Conservation (phyloP, 2,113 vertebrate species). For the Sarotherodon lohbergeri region DNA sequence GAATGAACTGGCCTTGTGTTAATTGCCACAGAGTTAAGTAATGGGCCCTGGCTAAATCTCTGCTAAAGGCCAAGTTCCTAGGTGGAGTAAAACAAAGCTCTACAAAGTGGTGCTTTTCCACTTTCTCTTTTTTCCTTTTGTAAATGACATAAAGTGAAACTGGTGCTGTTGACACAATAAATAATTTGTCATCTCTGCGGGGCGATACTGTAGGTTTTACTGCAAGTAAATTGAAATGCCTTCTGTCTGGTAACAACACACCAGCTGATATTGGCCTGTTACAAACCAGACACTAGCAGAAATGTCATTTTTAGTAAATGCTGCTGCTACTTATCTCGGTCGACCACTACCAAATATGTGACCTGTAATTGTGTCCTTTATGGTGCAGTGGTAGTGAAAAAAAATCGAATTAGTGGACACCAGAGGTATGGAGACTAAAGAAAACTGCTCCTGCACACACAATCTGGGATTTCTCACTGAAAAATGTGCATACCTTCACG, state of each 20-base stretch:
- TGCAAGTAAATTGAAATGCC: slow-evolving; percentile 8
- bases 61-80: not conserved
- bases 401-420: not conserved
- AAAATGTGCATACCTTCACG: slow-evolving; percentile 12
- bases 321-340: slow-evolving; percentile 2
- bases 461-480: slow-evolving; percentile 1
- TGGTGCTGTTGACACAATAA: slow-evolving; percentile 28
- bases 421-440: not conserved
- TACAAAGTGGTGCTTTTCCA: not conserved
- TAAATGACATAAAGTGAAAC: not conserved
- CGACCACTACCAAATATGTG: slow-evolving; percentile 16
- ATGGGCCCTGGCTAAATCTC: slow-evolving; percentile 24
- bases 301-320: slow-evolving; percentile 13
- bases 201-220: not conserved
- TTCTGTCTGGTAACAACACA: not conserved
- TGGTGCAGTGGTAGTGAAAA: not conserved
- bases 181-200: slow-evolving; percentile 29
- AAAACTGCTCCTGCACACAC: not conserved
- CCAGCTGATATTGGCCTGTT: not conserved
- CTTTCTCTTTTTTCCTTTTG: not conserved
- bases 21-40: slow-evolving; percentile 28
- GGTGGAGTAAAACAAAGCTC: not conserved
- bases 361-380: slow-evolving; percentile 6
- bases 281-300: not conserved
- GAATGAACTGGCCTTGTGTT: slow-evolving; percentile 31